These are phyloP conservation scores for Parapsyche elsis DNA, from an alignment of 1,140 invertebrate species.

Conservation along the genomic window DNA sequence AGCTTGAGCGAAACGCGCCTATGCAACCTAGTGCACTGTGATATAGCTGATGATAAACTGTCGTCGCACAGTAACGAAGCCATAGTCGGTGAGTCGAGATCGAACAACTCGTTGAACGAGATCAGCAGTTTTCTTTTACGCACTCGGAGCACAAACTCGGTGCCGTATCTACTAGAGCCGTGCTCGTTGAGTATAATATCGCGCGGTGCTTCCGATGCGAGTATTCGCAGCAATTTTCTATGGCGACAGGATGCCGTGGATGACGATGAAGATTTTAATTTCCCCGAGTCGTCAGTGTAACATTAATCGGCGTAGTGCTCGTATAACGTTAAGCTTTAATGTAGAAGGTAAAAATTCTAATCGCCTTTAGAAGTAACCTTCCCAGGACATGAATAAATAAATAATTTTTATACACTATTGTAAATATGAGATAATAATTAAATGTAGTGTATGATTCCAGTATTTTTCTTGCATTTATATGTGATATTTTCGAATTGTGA, in stretches of 20 bases:
- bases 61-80: conserved; percentile 37
- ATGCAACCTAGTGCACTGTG: conserved; percentile 36
- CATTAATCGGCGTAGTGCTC: neutral
- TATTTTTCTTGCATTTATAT: conserved; percentile 54
- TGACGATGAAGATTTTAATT: conserved; percentile 58
- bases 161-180: conserved; percentile 62
- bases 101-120: conserved; percentile 24
- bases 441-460: conserved; percentile 43
- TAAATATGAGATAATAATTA: neutral
- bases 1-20: conserved; percentile 44
- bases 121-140: conserved; percentile 38
- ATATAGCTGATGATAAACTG: conserved; percentile 39
- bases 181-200: conserved; percentile 63
- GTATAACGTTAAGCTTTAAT: neutral
- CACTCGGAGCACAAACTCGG: conserved; percentile 58
- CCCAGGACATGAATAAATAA: neutral
- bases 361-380: neutral
- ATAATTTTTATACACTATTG: neutral
- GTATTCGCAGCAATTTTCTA: conserved; percentile 57
- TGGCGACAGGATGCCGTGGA: conserved; percentile 66
- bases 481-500: conserved; percentile 49
- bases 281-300: conserved; percentile 63
- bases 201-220: conserved; percentile 58
- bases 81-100: conserved; percentile 35
- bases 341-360: neutral